These are phyloP conservation scores for Epinotia ramella DNA, from an alignment of 2,888 invertebrate species.

Conservation along the genomic window DNA sequence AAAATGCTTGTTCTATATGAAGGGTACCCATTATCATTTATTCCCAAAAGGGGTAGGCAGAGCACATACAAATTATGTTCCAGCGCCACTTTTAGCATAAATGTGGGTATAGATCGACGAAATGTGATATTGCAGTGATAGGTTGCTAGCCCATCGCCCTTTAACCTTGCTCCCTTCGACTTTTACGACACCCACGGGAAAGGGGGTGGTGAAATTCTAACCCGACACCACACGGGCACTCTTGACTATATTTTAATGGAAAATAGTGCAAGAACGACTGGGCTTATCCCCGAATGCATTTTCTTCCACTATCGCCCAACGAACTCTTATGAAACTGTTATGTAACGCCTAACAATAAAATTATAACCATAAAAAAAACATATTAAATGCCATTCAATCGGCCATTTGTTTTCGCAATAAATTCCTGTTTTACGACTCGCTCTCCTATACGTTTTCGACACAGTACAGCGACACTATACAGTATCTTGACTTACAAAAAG, in stretches of 20 bases:
- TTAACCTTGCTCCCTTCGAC: too few relatives aligned
- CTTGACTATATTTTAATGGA: neutral
- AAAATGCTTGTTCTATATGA: too few relatives aligned
- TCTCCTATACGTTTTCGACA: constrained; percentile 18
- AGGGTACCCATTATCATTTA: too few relatives aligned
- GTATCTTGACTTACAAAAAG: constrained; percentile 5
- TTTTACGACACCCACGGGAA: too few relatives aligned
- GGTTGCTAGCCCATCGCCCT: too few relatives aligned
- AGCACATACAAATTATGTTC: too few relatives aligned
- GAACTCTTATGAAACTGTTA: constrained; percentile 30
- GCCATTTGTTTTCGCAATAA: constrained; percentile 45
- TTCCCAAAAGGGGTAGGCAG: too few relatives aligned
- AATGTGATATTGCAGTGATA: too few relatives aligned
- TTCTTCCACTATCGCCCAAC: constrained; percentile 6
- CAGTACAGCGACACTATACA: neutral
- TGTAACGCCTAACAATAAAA: constrained; percentile 35
- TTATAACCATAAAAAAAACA: constrained; percentile 38
- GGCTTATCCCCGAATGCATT: neutral
- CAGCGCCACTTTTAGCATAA: too few relatives aligned
- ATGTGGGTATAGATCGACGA: too few relatives aligned
- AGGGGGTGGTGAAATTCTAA: too few relatives aligned
- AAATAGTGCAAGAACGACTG: neutral
- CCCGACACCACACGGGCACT: too few relatives aligned
- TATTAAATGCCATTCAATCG: constrained; percentile 35
- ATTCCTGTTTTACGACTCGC: constrained; percentile 41